Percentiles rank a stretch among this genome's conserved stretches.
These are phyloP conservation scores for Chrysolina oricalcia DNA, from an alignment of 2,888 invertebrate species.

Conservation along the genomic window DNA sequence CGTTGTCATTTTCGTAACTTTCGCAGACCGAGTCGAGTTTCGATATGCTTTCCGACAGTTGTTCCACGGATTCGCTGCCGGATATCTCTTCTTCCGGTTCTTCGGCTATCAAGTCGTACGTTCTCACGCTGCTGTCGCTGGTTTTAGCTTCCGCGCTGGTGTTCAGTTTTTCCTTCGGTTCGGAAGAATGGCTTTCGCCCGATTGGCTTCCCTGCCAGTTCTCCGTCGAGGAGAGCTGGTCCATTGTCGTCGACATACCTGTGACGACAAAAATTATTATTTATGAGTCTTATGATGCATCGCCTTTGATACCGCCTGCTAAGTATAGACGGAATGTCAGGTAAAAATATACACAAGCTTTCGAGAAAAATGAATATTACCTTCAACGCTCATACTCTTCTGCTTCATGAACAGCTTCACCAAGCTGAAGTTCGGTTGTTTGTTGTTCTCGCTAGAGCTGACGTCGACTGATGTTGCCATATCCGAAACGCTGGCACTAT, in stretches of 20 bases:
- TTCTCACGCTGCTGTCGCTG: conserved; percentile 67
- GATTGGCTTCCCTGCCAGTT: conserved; percentile 85
- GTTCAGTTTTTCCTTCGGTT: conserved; percentile 68
- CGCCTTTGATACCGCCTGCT: no score
- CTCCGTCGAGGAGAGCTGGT: conserved; percentile 83
- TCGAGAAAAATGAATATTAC: conserved; percentile 68
- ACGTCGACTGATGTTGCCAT: conserved; percentile 71
- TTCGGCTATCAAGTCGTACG: conserved; percentile 74
- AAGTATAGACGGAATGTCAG: no score
- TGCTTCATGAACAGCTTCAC: conserved; percentile 93
- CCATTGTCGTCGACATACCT: conserved; percentile 78
- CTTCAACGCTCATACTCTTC: conserved; percentile 87
- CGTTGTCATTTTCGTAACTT: conserved; percentile 58
- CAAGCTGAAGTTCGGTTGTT: conserved; percentile 82
- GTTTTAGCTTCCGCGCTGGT: conserved; percentile 70
- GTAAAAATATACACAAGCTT: no score
- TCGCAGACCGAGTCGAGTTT: conserved; percentile 68
- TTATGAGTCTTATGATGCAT: no score
- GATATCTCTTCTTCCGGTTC: conserved; percentile 74
- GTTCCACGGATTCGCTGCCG: conserved; percentile 73
- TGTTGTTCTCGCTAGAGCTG: conserved; percentile 63
- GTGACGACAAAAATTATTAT: conserved; percentile 13
- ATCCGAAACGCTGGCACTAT: conserved; percentile 68
- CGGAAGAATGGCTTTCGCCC: conserved; percentile 74
- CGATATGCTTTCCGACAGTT: conserved; percentile 70